Conservation (phyloP, 1,140 invertebrate species). For the Drosophila ercepeae region DNA sequence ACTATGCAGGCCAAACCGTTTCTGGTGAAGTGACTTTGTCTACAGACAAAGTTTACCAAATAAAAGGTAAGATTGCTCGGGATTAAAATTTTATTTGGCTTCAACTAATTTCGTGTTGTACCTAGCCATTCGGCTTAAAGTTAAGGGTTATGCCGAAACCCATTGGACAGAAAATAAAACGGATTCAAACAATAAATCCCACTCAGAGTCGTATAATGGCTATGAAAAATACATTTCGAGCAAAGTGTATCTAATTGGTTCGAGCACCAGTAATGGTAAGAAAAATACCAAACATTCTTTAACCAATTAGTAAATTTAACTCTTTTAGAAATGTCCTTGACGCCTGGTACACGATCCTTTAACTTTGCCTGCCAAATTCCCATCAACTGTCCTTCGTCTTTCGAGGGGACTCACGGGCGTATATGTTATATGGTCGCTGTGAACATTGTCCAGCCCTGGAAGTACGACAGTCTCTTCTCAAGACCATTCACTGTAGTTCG, state of each 20-base stretch:
- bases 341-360: constrained; percentile 85
- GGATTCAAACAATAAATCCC: constrained; percentile 29
- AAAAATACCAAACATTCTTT: neutral
- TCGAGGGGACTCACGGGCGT: constrained; percentile 88
- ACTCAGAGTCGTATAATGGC: constrained; percentile 43
- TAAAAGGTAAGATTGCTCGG: constrained; percentile 61
- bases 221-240: constrained; percentile 72
- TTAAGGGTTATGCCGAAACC: constrained; percentile 63
- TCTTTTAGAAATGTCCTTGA: constrained; percentile 36
- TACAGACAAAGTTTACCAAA: constrained; percentile 83
- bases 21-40: constrained; percentile 83
- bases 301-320: neutral
- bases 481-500: constrained; percentile 89
- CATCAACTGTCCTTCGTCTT: constrained; percentile 87
- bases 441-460: constrained; percentile 89
- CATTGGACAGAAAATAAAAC: constrained; percentile 53
- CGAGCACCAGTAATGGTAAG: constrained; percentile 35
- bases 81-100: neutral
- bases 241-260: constrained; percentile 56
- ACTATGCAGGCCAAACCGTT: constrained; percentile 85
- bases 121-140: constrained; percentile 58
- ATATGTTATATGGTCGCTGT: constrained; percentile 88
- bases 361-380: constrained; percentile 86
- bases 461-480: constrained; percentile 89
- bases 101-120: too few species aligned